Base-by-base conservation (phyloP, 2,113 vertebrate genomes). In the Atherinomorus stipes region DNA sequence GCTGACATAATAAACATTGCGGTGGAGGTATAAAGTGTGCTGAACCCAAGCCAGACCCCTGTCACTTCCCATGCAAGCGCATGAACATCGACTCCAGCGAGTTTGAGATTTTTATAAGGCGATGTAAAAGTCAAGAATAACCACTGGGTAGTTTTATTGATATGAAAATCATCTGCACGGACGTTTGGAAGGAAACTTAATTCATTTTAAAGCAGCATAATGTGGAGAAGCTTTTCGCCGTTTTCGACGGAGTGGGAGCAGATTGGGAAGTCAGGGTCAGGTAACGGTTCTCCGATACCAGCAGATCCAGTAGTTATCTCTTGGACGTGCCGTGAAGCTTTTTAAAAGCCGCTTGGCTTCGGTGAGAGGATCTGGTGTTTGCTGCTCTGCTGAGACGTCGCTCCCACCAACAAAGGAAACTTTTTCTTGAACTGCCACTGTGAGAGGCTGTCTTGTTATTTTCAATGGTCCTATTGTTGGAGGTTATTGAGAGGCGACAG, bases 401-500 rank as follows among this genome's bases (percentile, higher is more conserved):
- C 81, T 64, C 72, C 42, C 42, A 62, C 83, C 63, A 78, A 91
- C 89, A 91, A 90, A 90, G 73, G 76, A 87, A 85, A 83, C 85
- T 87, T 90, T 88, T 89, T 90, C 74, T 79, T 78, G 57, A 85
- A 26, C 81, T 69, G 68, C 74, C 73, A 76, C 85, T 89, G 56
- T 83, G 84, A 82, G 76, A 89, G 85, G 51, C 72, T 58, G 78
- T 81, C 83, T 80, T 88, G 88, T 90, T 89, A 70, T 86, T 80
- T 80, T 92, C 86, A 93, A 91, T 91, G 89, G 77, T 69, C 60
- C 87, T 92, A 90, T 93, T 94, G 91, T 92, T 84, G 64, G 76
- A 80, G 83, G 81, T 87, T 76, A 88, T 81, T 83, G 83, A 86
- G 83, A 90, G 90, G 86, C 74, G 61, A 86, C 88, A 84, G 88